Evolutionary conservation across 92 coral and sea anemone genomes (phyloP).

Genomic region (Actinostola sp.): DNA sequence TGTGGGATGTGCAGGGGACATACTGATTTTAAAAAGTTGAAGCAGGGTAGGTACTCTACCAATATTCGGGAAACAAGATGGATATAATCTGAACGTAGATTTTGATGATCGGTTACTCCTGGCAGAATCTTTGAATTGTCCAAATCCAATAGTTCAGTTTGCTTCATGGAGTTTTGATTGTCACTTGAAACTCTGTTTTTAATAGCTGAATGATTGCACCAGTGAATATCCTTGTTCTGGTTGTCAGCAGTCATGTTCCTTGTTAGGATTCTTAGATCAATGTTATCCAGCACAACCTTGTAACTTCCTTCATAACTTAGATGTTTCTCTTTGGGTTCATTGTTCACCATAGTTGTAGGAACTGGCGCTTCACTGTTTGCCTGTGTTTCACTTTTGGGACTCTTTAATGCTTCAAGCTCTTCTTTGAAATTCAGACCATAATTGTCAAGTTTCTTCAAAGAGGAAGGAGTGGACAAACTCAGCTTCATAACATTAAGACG

Average conservation of each 20-base stretch:
- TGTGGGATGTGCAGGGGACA: constrained; percentile 37
- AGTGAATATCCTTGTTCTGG: constrained; percentile 63
- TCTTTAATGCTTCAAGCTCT: too few species aligned
- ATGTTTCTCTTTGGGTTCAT: too few species aligned
- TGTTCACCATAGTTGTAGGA: too few species aligned
- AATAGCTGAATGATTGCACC: constrained; percentile 51
- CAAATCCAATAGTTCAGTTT: constrained; percentile 41
- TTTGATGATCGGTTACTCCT: constrained; percentile 39
- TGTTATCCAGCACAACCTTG: constrained; percentile 34
- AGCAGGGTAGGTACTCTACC: constrained; percentile 51
- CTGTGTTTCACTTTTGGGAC: too few species aligned
- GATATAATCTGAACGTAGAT: constrained; percentile 32
- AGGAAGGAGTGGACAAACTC: too few species aligned
- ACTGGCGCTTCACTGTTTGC: too few species aligned
- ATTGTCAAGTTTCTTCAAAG: too few species aligned
- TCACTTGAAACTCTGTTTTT: constrained; percentile 45
- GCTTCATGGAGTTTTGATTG: constrained; percentile 25
- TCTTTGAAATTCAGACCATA: too few species aligned
- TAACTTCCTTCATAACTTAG: too few species aligned
- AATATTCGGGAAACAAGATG: constrained; percentile 42
- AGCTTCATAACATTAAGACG: too few species aligned
- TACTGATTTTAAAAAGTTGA: constrained; percentile 13
- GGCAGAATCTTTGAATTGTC: constrained; percentile 59
- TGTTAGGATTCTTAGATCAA: constrained; percentile 36
- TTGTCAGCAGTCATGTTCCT: constrained; percentile 40